Evolutionary conservation across 1,140 invertebrate species (phyloP), one percentile per base, ranked within the genome.

Genomic region (Caerostris extrusa): DNA sequence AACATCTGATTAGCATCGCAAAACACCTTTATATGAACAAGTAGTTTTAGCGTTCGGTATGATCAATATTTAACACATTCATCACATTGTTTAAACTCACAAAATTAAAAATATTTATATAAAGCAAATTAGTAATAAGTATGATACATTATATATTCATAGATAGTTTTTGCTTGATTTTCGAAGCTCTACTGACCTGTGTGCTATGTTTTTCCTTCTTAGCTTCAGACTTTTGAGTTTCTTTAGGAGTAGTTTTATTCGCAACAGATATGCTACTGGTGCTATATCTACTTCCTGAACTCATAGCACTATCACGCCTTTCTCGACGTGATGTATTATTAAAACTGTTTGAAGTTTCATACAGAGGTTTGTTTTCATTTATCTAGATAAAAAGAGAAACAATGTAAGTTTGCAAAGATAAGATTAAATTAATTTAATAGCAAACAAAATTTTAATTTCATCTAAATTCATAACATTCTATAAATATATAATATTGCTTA

Each of bases 291-390:
- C 90, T 91, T 56, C 64, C 94, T 3, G 83, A 77, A 89, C 94
- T 94, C 56, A 94, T 50, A 67, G 89, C 83, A 81, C 94, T 94
- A 34, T 94, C 94, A 19, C 90, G 58, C 14, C 94, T 86, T 91
- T 94, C 90, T 56, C 94, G 61, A 8, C 34, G 34, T 50, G 69
- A 17, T 58, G 67, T 56, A 12, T 58, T 90, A 55, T 53, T 85
- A 34, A 77, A 93, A 81, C 34, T 93, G 14, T 58, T 81, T 12
- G 61, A 57, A 56, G 56, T 10, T 6, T 93, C 92, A 89, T 81
- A 89, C 5, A 86, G 4, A 34, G 85, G 58, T 55, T 89, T 93
- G 17, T 19, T 89, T 60, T 93, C 92, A 57, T 77, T 56, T 7
- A 64, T 8, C 85, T 93, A 53, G 12, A 58, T 34, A 19, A 58